Evolutionary conservation across 2,888 invertebrate species (phyloP).

Genomic region (Drosophila aldrichi): DNA sequence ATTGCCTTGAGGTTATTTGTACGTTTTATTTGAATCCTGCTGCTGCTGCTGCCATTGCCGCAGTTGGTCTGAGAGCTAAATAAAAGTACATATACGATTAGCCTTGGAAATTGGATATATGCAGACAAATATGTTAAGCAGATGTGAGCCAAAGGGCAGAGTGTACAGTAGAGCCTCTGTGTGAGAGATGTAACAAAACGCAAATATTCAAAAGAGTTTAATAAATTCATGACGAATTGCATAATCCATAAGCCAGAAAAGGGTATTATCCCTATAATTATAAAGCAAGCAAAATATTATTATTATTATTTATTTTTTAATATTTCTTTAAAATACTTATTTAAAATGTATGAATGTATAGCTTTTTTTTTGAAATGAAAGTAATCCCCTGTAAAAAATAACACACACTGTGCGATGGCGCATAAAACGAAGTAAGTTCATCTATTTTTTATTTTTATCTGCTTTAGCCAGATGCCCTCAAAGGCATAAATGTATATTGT

Average conservation of each 20-base stretch:
- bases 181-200: not conserved
- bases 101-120: conserved; percentile 15
- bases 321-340: no score
- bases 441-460: conserved; percentile 65
- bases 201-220: not conserved
- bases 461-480: conserved; percentile 36
- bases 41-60: conserved; percentile 11
- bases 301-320: no score
- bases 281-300: no score
- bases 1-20: conserved; percentile 59
- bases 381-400: not conserved
- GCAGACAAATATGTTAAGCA: conserved; percentile 22
- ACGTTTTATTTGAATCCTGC: conserved; percentile 44
- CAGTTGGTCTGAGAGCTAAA: conserved; percentile 24
- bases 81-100: conserved; percentile 27
- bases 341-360: not conserved
- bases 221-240: not conserved
- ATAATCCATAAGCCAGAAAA: not conserved
- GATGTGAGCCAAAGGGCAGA: not conserved
- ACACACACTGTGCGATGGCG: conserved; percentile 17
- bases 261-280: not conserved
- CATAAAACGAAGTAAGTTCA: conserved; percentile 57
- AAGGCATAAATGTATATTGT: conserved; percentile 14
- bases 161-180: conserved; percentile 3
- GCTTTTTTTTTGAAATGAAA: not conserved